A percentile compares a stretch with the other conserved stretches of the same genome.
These are phyloP conservation scores for Poecilia latipinna DNA, from an alignment of 2,113 vertebrate genomes.

Conservation along the genomic window DNA sequence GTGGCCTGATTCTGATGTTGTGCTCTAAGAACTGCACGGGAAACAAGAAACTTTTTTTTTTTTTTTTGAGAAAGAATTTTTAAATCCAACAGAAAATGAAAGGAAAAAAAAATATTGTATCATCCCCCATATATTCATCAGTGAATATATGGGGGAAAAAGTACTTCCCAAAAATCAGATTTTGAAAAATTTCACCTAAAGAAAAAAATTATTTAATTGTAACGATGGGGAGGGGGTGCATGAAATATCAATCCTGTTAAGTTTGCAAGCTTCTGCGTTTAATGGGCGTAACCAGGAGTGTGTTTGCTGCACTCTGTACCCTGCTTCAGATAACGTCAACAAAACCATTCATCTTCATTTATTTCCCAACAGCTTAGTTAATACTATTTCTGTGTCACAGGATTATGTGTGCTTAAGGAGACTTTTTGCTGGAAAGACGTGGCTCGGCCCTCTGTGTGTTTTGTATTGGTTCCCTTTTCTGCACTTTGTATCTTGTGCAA, in stretches of 20 bases:
- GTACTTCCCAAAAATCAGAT: neutral
- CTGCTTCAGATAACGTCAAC: constrained; percentile 36
- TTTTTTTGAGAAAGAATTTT: too few species aligned
- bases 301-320: constrained; percentile 19
- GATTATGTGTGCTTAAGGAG: constrained; percentile 35
- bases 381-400: constrained; percentile 16
- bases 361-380: neutral
- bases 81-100: too few species aligned
- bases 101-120: too few species aligned
- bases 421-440: constrained; percentile 2
- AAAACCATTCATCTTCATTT: constrained; percentile 34
- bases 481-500: neutral
- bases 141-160: too few species aligned
- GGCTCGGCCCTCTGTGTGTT: constrained; percentile 15
- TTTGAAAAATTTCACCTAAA: constrained; percentile 7
- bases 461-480: constrained; percentile 5
- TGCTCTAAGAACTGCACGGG: too few species aligned
- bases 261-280: constrained; percentile 6
- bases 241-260: neutral
- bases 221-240: neutral
- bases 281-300: constrained; percentile 30
- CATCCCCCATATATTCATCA: too few species aligned
- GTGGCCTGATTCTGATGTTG: too few species aligned
- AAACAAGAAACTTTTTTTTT: too few species aligned
- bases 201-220: neutral